Evolutionary conservation across 2,797 vertebrate species (phyloP).

Genomic region (Amniataba percoides): DNA sequence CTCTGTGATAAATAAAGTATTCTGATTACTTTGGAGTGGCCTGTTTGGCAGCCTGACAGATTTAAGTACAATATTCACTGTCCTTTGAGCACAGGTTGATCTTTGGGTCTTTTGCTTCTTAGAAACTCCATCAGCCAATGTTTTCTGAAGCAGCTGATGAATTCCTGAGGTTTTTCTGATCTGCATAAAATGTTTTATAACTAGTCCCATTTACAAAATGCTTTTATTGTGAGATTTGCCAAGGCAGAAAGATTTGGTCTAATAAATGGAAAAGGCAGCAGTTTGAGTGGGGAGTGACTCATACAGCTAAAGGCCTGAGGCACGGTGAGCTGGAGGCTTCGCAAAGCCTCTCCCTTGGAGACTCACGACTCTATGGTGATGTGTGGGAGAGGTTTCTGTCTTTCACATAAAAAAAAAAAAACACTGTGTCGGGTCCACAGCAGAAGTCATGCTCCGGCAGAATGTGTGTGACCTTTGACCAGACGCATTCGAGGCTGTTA

Average conservation of each 20-base stretch:
- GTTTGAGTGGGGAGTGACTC: slow-evolving; percentile 57
- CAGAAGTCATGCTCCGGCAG: slow-evolving; percentile 29
- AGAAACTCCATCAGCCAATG: not conserved
- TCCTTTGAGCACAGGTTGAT: slow-evolving; percentile 1
- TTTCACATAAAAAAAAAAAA: slow-evolving; percentile 55
- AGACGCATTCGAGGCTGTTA: slow-evolving; percentile 18
- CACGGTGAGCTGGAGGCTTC: slow-evolving; percentile 36
- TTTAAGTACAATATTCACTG: slow-evolving; percentile 32
- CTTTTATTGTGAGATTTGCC: slow-evolving; percentile 17
- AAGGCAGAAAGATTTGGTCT: slow-evolving; percentile 17
- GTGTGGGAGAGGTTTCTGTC: slow-evolving; percentile 46
- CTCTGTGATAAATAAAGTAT: too few species aligned
- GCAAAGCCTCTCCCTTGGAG: slow-evolving; percentile 50
- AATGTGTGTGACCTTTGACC: slow-evolving; percentile 42
- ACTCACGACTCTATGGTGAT: slow-evolving; percentile 34
- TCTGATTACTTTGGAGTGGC: not conserved
- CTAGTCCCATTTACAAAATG: slow-evolving; percentile 31
- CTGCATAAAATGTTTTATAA: slow-evolving; percentile 42
- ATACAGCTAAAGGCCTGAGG: slow-evolving; percentile 35
- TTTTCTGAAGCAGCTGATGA: slow-evolving; percentile 11
- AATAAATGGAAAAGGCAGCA: slow-evolving; percentile 46
- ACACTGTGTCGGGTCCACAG: slow-evolving; percentile 27
- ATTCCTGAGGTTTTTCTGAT: slow-evolving; percentile 22
- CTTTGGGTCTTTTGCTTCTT: not conserved
- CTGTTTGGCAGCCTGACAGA: slow-evolving; percentile 21